Evolutionary conservation across 2,113 vertebrate species (phyloP), one percentile per base, ranked within the genome.

Genomic region (Nematolebias whitei): DNA sequence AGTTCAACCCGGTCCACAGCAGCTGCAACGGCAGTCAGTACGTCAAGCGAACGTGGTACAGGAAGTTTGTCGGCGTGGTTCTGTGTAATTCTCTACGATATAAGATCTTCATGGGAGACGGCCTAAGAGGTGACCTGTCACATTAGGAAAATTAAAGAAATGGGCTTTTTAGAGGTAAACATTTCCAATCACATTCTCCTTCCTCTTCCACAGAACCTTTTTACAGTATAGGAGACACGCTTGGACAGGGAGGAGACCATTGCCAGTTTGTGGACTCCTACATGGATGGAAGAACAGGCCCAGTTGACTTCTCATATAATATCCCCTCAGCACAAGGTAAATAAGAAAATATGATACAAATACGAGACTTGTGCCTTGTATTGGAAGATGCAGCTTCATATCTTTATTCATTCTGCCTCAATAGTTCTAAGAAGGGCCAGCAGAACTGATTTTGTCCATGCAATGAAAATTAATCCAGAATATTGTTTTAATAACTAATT

Each of bases 261-360:
- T 99, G 98, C 80, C 97, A 99, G 55, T 99, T 99, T 91, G 98
- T 99, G 79, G 98, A 99, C 88, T 99, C 98, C 16, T 94, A 98
- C 80, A 85, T 95, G 75, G 96, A 98, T 1, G 98, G 97, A 84
- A 94, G 96, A 89, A 99, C 98, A 0, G 97, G 96, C 66, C 96
- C 96, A 16, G 91, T 93, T 62, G 90, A 92, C 0, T 93, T 96
- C 1, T 81, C 95, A 20, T 92, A 92, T 75, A 90, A 86, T 63
- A 87, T 99, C 71, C 96, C 96, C 55, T 86, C 92, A 51, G 94
- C 95, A 82, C 94, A 90, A 94, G 97, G 98, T 99, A 93, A 88
- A 55, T 56, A 71, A 53, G 16, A 67, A 19, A 51, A 72, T n/a
- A 58, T 22, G 54, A 19, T 38, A 24, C 26, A 57, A 35, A 62